phyloP scores from a whole-genome alignment of 2,888 invertebrate genomes.

The Ctena decussata region DNA sequence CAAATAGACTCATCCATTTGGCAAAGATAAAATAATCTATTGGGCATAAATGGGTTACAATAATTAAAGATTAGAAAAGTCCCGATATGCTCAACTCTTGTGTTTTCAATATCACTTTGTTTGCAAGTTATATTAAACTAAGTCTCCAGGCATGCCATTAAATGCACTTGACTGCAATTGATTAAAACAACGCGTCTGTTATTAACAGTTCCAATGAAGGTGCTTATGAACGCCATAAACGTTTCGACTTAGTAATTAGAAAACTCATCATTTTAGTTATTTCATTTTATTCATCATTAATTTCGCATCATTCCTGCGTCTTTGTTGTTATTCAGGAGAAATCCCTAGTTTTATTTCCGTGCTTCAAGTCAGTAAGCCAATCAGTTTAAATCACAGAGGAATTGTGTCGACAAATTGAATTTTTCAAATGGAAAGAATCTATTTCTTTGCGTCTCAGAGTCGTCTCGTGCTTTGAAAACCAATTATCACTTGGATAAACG shows the following conservation, averaged over 20 bases:
- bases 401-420: constrained; percentile 15
- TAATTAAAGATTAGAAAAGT: no score
- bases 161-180: no score
- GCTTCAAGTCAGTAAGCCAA: constrained; percentile 3
- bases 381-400: constrained; percentile 14
- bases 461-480: constrained; percentile 10
- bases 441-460: not conserved
- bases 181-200: not conserved
- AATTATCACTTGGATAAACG: not conserved
- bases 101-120: no score
- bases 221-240: not conserved
- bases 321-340: constrained; percentile 1
- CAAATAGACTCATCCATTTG: no score
- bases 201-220: not conserved
- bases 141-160: no score
- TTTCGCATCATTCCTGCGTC: not conserved
- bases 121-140: no score
- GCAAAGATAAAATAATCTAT: no score
- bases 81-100: no score
- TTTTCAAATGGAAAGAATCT: constrained; percentile 15
- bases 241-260: not conserved
- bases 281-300: constrained; percentile 10
- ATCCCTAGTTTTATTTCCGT: constrained; percentile 3
- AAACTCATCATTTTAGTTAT: not conserved
- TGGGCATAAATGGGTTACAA: no score